These are phyloP conservation scores for Silurus asotus DNA, from an alignment of 2,113 vertebrate species.

Conservation along the genomic window DNA sequence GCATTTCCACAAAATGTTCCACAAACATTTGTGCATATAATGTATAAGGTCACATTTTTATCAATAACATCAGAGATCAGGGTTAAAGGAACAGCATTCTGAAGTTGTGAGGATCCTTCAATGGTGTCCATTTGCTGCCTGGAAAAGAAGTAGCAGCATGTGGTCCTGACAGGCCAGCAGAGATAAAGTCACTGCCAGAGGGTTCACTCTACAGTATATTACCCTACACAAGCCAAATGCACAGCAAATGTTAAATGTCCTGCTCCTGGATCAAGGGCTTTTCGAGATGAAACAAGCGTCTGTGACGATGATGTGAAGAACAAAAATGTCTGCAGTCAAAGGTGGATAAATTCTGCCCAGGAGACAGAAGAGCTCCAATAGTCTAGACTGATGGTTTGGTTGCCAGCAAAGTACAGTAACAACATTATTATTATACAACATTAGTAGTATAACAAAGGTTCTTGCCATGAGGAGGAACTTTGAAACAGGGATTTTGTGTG, in stretches of 20 bases:
- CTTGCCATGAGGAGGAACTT: neutral
- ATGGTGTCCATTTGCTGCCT: conserved; percentile 14
- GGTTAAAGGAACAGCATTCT: neutral
- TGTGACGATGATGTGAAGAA: neutral
- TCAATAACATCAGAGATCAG: conserved; percentile 17
- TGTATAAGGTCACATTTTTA: conserved; percentile 1
- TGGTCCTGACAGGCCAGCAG: neutral
- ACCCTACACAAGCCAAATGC: neutral
- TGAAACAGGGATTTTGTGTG: neutral
- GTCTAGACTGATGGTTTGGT: too few relatives aligned
- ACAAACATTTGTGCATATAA: neutral
- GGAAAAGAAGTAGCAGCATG: neutral
- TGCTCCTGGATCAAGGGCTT: neutral
- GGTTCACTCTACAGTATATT: neutral
- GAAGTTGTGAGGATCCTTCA: neutral
- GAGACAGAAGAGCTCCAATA: neutral
- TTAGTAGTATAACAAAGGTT: neutral
- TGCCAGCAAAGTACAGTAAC: neutral
- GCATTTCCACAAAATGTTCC: too few relatives aligned
- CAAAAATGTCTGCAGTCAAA: neutral
- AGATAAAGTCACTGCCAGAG: neutral
- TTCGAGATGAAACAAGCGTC: neutral
- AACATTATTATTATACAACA: too few relatives aligned
- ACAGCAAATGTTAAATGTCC: neutral
- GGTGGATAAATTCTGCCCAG: neutral